phyloP scores from a whole-genome alignment of 2,888 invertebrate genomes.

The Falcaria lacertinaria region DNA sequence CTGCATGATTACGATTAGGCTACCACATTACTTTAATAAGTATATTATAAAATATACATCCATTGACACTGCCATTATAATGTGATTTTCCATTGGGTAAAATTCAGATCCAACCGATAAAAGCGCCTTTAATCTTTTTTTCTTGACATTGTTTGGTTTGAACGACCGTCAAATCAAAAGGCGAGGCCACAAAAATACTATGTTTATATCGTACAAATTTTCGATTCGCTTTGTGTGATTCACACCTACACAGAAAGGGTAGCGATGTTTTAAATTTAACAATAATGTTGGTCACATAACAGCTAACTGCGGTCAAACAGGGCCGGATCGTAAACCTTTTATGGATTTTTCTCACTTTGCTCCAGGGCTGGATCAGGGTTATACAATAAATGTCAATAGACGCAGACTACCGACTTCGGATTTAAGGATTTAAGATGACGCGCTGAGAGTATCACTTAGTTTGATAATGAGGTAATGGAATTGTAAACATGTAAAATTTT shows the following conservation, averaged over 20 bases:
- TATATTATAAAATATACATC: too few relatives aligned
- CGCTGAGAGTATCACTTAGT: background rate
- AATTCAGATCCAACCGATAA: too few relatives aligned
- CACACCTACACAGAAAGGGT: slow-evolving; percentile 4
- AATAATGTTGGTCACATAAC: slow-evolving; percentile 26
- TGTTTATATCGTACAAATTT: background rate
- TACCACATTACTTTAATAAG: too few relatives aligned
- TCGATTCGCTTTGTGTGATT: background rate
- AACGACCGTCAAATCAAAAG: background rate
- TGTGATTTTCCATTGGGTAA: too few relatives aligned
- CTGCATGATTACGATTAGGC: too few relatives aligned
- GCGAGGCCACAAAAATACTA: background rate
- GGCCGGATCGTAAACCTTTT: slow-evolving; percentile 42
- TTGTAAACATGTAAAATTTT: too few relatives aligned
- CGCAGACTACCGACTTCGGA: slow-evolving; percentile 24
- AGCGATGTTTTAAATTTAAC: slow-evolving; percentile 9
- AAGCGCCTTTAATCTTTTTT: background rate
- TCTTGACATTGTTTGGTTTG: background rate
- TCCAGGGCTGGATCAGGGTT: slow-evolving; percentile 22
- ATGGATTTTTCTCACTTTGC: slow-evolving; percentile 32
- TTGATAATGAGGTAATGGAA: too few relatives aligned
- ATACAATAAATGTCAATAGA: slow-evolving; percentile 45
- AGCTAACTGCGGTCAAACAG: slow-evolving; percentile 27
- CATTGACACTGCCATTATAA: too few relatives aligned
- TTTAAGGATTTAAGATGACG: slow-evolving; percentile 17